Percentiles rank a stretch among this genome's conserved stretches.
These are phyloP conservation scores for Nibea coibor DNA, from an alignment of 2,113 vertebrate species.

Conservation along the genomic window DNA sequence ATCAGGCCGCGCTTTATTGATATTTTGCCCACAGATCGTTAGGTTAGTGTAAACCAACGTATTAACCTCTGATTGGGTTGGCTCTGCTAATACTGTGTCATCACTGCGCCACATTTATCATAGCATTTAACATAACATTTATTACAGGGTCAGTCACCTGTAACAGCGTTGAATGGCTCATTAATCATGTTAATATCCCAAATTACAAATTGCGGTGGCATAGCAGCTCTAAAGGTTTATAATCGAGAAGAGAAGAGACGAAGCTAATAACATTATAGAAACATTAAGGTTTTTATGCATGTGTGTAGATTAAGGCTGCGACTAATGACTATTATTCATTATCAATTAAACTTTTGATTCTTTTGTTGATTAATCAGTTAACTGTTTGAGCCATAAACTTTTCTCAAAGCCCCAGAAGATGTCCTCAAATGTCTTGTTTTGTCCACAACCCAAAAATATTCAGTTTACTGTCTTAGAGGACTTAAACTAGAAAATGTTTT, in stretches of 20 bases:
- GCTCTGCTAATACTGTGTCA: slow-evolving; percentile 62
- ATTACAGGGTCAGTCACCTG: slow-evolving; percentile 50
- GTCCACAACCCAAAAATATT: too few species aligned
- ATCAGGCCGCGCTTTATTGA: slow-evolving; percentile 78
- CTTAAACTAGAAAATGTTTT: too few species aligned
- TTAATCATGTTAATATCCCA: slow-evolving; percentile 56
- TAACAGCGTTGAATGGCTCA: slow-evolving; percentile 29
- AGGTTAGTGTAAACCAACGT: slow-evolving; percentile 78
- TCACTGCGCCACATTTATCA: slow-evolving; percentile 70
- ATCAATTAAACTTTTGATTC: too few species aligned
- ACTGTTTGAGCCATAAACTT: too few species aligned
- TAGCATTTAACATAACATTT: slow-evolving; percentile 29
- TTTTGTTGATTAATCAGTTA: too few species aligned
- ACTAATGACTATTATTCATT: too few species aligned
- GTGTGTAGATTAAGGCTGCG: background rate
- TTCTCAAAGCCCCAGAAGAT: too few species aligned
- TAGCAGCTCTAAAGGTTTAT: background rate
- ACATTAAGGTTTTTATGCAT: background rate
- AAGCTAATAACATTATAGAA: background rate
- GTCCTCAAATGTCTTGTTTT: too few species aligned
- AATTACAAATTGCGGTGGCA: background rate
- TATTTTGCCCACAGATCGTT: slow-evolving; percentile 80
- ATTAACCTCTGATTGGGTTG: slow-evolving; percentile 81
- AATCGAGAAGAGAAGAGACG: background rate
- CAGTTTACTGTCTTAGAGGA: too few species aligned